These are phyloP conservation scores for Pristionchus japonicus DNA, from an alignment of 2,888 invertebrate genomes.

Conservation along the genomic window DNA sequence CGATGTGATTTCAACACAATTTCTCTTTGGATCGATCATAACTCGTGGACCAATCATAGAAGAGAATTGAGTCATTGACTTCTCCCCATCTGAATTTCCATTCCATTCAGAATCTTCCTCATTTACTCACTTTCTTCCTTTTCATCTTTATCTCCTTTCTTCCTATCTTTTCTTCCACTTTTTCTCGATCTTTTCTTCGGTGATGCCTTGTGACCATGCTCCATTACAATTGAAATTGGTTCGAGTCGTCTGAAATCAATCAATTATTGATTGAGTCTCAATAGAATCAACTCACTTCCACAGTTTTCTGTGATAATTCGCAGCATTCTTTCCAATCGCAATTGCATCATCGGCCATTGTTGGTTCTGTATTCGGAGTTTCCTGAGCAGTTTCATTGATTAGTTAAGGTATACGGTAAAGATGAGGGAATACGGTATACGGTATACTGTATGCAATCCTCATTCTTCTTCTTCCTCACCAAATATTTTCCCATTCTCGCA, in stretches of 20 bases:
- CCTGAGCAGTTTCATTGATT: too few species aligned
- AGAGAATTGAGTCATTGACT: not conserved
- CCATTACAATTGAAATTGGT: not conserved
- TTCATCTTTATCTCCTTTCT: not conserved
- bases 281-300: not conserved
- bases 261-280: not conserved
- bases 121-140: not conserved
- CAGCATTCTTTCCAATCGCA: not conserved
- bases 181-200: conserved; percentile 11
- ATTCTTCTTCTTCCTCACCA: not conserved
- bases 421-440: not conserved
- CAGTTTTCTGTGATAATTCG: not conserved
- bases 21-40: not conserved
- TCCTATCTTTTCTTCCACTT: not conserved
- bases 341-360: not conserved
- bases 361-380: not conserved
- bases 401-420: not conserved
- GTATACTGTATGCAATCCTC: not conserved
- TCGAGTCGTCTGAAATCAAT: not conserved
- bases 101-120: not conserved
- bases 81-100: not conserved
- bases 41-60: not conserved
- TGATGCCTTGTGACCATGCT: not conserved
- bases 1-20: not conserved
- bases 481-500: not conserved